Conservation (phyloP, 1,140 invertebrate genomes). For the Pogonognathellus flavescens region DNA sequence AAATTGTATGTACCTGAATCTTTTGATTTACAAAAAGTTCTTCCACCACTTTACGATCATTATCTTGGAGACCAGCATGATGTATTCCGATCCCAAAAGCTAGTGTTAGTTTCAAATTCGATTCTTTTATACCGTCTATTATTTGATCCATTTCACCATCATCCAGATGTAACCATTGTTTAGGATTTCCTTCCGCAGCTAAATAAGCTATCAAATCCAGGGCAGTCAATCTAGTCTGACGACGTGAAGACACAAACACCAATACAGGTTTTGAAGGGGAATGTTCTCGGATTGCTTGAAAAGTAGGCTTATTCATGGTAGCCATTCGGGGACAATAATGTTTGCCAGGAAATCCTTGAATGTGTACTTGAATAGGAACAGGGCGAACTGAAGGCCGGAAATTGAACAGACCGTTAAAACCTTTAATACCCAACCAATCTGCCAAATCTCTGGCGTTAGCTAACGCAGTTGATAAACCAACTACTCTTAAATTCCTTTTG, state of each 20-base stretch:
- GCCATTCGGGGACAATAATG: slow-evolving; percentile 99
- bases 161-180: slow-evolving; percentile 93
- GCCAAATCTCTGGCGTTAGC: slow-evolving; percentile 97
- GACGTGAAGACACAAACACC: slow-evolving; percentile 96
- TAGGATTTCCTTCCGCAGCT: slow-evolving; percentile 90
- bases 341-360: slow-evolving; percentile 92
- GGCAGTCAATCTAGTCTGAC: slow-evolving; percentile 97
- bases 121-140: slow-evolving; percentile 84
- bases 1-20: slow-evolving; percentile 79
- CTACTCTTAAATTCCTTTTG: slow-evolving; percentile 82
- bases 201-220: slow-evolving; percentile 95
- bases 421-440: slow-evolving; percentile 92
- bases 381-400: slow-evolving; percentile 97
- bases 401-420: slow-evolving; percentile 91
- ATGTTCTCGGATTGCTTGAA: slow-evolving; percentile 91
- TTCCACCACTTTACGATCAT: slow-evolving; percentile 91
- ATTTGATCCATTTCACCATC: slow-evolving; percentile 87
- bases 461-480: slow-evolving; percentile 96
- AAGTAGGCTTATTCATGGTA: slow-evolving; percentile 99
- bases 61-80: slow-evolving; percentile 95
- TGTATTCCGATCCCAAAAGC: slow-evolving; percentile 99
- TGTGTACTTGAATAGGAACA: slow-evolving; percentile 96
- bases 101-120: slow-evolving; percentile 92
- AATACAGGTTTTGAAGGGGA: slow-evolving; percentile 91
- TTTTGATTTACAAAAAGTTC: slow-evolving; percentile 97